Evolutionary conservation across 2,797 vertebrate species (phyloP).

Genomic region (Macroramphosus scolopax): DNA sequence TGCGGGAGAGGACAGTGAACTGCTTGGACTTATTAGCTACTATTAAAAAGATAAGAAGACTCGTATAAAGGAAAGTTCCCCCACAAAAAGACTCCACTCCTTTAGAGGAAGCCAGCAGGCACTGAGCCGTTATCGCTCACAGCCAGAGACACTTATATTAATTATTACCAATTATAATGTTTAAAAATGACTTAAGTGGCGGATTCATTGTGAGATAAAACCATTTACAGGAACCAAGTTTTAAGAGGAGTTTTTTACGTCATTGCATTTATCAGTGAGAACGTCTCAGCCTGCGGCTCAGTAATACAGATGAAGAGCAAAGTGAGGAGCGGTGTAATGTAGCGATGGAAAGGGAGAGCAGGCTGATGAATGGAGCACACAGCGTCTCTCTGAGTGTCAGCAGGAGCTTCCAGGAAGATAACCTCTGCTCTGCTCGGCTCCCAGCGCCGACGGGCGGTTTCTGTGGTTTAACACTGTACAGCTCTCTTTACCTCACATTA

Average conservation of each 20-base stretch:
- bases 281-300: conserved; percentile 19
- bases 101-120: conserved; percentile 6
- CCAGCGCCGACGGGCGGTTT: conserved; percentile 41
- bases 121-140: conserved; percentile 18
- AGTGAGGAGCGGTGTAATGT: conserved; percentile 75
- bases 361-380: conserved; percentile 73
- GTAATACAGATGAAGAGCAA: conserved; percentile 73
- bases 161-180: too few relatives aligned
- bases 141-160: conserved; percentile 1
- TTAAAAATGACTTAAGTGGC: too few relatives aligned
- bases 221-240: background rate
- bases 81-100: too few relatives aligned
- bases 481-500: conserved; percentile 23
- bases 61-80: too few relatives aligned
- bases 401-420: conserved; percentile 75
- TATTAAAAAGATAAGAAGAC: too few relatives aligned
- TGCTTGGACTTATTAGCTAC: too few relatives aligned
- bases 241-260: background rate
- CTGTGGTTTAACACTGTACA: conserved; percentile 29
- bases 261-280: background rate
- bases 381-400: conserved; percentile 60
- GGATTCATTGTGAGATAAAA: background rate
- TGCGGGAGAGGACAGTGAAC: too few relatives aligned
- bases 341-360: conserved; percentile 60
- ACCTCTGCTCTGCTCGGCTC: conserved; percentile 72